phyloP scores from a whole-genome alignment of 2,113 vertebrate genomes.

The Rostratula benghalensis region DNA sequence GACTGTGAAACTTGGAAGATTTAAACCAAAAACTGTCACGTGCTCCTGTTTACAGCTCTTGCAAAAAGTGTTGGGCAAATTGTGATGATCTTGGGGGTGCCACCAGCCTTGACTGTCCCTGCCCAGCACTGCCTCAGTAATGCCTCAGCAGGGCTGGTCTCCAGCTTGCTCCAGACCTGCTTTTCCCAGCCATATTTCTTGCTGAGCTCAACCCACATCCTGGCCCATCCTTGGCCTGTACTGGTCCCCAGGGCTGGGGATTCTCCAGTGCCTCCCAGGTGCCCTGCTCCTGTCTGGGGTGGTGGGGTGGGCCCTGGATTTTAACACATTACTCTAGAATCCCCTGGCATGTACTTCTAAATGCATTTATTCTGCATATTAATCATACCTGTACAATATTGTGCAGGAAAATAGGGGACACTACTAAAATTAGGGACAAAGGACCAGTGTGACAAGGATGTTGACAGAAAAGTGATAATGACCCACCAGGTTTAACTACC shows the following conservation, averaged over 20 bases:
- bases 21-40: background rate
- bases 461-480: background rate
- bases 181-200: accelerated
- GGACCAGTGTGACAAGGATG: background rate
- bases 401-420: slow-evolving; percentile 8
- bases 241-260: background rate
- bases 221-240: accelerated
- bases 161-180: background rate
- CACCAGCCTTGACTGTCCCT: background rate
- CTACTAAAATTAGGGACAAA: background rate
- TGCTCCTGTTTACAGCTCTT: background rate
- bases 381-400: background rate
- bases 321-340: background rate
- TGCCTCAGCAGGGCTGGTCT: background rate
- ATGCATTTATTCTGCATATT: background rate
- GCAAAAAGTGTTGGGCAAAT: too few species aligned
- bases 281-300: background rate
- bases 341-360: background rate
- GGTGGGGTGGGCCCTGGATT: background rate
- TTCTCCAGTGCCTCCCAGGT: accelerated
- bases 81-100: background rate
- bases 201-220: background rate
- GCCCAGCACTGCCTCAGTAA: background rate
- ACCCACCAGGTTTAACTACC: background rate
- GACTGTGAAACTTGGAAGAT: background rate